Evolutionary conservation across 64 coral and sea anemone genomes (phyloP), one percentile per base, ranked within the genome.

Genomic region (Anthopleura sola): DNA sequence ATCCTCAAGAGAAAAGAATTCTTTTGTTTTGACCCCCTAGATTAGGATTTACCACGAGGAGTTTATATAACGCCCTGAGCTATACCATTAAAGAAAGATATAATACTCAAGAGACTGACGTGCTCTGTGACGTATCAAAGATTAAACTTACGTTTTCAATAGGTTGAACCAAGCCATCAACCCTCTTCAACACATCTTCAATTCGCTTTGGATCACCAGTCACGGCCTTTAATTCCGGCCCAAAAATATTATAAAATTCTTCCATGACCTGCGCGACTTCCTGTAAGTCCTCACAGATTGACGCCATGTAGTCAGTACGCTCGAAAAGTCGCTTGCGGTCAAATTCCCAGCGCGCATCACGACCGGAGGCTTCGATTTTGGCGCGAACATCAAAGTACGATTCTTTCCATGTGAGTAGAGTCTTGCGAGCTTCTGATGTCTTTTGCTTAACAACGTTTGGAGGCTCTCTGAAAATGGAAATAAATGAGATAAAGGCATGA

Each of bases 191-290:
- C 8, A 99, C 97, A 90, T 99, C 97, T 78, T 99, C 97, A 50
- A 99, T 99, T 36, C 97, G 89, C 37, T 99, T 99, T 18, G 96
- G 96, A 90, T 98, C 96, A 2, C 96, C 96, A 24, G 96, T 98
- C 44, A 98, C 96, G 36, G 96, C 96, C 39, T 98, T 98, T 49
- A 98, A 83, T 55, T 98, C 96, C 24, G 96, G 96, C 50, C 96
- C 96, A 92, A 98, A 98, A 75, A 98, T 98, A 76, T 98, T 98
- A 74, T 98, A 98, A 71, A 98, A 98, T 57, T 98, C 96, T 75
- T 98, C 96, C 92, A 98, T 94, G 21, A 98, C 96, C 18, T 91
- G 87, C 20, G 96, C 96, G 10, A 98, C 96, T 83, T 98, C 92
- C 54, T 93, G 93, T 47, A 98, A 79, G 62, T 98, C 96, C 29